Conservation (phyloP, 2,113 vertebrate genomes). For the Camelus bactrianus region DNA sequence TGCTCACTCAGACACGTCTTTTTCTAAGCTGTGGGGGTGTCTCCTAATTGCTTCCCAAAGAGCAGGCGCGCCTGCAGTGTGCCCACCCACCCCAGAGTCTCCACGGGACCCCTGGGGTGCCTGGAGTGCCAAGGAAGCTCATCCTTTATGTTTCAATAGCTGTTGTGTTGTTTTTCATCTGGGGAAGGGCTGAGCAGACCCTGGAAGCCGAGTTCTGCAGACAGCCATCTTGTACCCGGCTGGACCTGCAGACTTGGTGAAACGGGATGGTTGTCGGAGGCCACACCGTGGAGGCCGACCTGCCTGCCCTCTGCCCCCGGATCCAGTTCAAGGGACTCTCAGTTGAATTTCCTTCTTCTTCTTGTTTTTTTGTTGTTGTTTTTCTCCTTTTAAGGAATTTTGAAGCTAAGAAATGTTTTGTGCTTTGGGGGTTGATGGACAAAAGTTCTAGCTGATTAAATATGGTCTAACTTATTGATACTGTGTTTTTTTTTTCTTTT, state of each 20-base stretch:
- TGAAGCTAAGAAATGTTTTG: slow-evolving; percentile 78
- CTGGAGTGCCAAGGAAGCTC: not conserved
- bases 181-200: not conserved
- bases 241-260: not conserved
- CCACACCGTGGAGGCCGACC: slow-evolving; percentile 77
- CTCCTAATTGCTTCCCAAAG: slow-evolving; percentile 52
- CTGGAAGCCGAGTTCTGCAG: not conserved
- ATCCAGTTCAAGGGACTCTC: slow-evolving; percentile 75
- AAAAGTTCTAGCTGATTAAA: slow-evolving; percentile 84
- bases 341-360: slow-evolving; percentile 72
- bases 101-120: not conserved
- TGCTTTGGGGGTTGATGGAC: slow-evolving; percentile 83
- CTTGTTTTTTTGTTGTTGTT: not conserved
- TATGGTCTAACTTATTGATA: slow-evolving; percentile 89
- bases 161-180: not conserved
- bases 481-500: slow-evolving; percentile 81
- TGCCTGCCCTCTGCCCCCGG: slow-evolving; percentile 78
- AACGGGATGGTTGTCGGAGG: slow-evolving; percentile 76
- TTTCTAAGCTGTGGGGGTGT: not conserved
- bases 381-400: slow-evolving; percentile 68
- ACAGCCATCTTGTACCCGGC: not conserved
- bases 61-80: not conserved
- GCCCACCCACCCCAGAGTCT: not conserved
- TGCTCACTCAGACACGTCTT: not conserved
- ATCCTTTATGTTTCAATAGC: slow-evolving; percentile 14